Base-by-base conservation (phyloP, 1,140 invertebrate species). In the Achroia grisella region DNA sequence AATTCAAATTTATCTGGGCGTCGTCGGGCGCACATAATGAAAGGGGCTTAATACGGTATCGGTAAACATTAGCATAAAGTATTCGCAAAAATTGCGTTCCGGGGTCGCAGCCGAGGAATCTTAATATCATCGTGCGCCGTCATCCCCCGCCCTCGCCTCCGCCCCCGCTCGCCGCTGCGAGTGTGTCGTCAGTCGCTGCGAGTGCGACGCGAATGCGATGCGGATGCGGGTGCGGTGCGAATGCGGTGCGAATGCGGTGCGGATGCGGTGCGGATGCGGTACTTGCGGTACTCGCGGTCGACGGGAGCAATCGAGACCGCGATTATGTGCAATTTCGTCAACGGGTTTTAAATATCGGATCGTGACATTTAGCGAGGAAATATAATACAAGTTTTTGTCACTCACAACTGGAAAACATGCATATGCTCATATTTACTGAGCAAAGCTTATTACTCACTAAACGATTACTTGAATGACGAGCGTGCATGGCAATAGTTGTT, bases 21-120 rank as follows among this genome's bases (percentile, higher is more conserved):
- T 39, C 36, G 44, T 12, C 12, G 41, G 11, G 48, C 33, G 50
- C 23, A 49, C 53, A 57, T 60, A 68, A 68, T 65, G 56, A 64
- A 62, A 52, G 54, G 52, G 53, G 54, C 51, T 56, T 55, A 68
- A 70, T 57, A 51, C 49, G 48, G 51, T 54, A 62, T 66, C 49
- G 58, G 52, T 63, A 63, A 69, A 71, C 57, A 71, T 71, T 69
- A 62, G 62, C 61, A 66, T 71, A 66, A 64, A 65, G 58, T 60
- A 57, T 60, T 59, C 48, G 49, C 50, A 71, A 71, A 72, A 67
- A 69, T 67, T 71, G 63, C 64, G 54, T 64, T 54, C 53, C 40
- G 39, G 48, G 57, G 56, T 14, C 28, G 17, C n/a, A 35, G 53
- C 15, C 15, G 42, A 33, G 55, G 46, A 56, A 56, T 68, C 47